Evolutionary conservation across 2,113 vertebrate species (phyloP), one percentile per base, ranked within the genome.

Genomic region (Mugil cephalus): DNA sequence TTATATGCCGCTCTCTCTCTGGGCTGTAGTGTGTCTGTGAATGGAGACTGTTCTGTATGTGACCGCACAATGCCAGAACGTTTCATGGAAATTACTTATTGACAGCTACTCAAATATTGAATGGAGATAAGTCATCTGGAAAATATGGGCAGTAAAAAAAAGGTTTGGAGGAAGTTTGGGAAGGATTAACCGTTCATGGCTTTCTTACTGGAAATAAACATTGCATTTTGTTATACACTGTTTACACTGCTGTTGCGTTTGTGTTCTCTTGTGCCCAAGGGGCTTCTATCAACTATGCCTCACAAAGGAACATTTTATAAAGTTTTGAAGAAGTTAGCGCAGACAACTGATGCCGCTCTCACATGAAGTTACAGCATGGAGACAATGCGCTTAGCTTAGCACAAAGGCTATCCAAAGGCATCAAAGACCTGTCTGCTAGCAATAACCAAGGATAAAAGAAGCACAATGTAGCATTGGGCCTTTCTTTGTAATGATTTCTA

Each of bases 1-100:
- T 74, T 76, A 74, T 74, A 80, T 39, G 82, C 82, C 61, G 82
- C 67, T 79, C 60, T 56, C 60, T 56, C 70, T 84, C 82, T 67
- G 46, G 65, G 62, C 50, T 65, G 71, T 53, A 65, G 68, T 60
- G 61, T 4, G 61, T 67, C n/a, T 40, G 34, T 93, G 83, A 91
- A 91, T 90, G 84, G 79, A 85, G 87, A 91, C 83, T 80, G 86
- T 93, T 90, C 88, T 89, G 69, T 74, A 51, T 85, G 55, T 30
- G 55, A 38, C 71, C 4, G 8, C 79, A 81, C 82, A 82, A 82
- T 84, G 48, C 74, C 69, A 83, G 48, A 83, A 74, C 7, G 9
- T 74, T 86, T 82, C 82, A 67, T 69, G 52, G 35, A 74, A 80
- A 84, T 88, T 88, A 79, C 77, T 85, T 82, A 88, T 90, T 88